Evolutionary conservation across 2,797 vertebrate genomes (phyloP), one percentile per base, ranked within the genome.

Genomic region (Microctenopoma stevenorrisi): DNA sequence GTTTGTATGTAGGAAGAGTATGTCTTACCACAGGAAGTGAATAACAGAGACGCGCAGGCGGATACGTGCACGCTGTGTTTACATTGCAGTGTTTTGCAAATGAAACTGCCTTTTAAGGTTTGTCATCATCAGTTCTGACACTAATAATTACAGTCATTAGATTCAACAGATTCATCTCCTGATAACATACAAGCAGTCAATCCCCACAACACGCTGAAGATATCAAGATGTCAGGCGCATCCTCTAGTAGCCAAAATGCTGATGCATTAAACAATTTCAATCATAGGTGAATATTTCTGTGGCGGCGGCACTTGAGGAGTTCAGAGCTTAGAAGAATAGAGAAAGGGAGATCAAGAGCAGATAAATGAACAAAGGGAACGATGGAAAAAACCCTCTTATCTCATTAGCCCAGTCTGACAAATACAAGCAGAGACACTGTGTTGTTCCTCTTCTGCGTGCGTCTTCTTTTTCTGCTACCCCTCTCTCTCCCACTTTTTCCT

Each of bases 351-450:
- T 14, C 15, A 16, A 10, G 44, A 30, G 52, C 35, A 58, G 65
- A 67, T 64, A 13, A 65, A 71, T 35, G 52, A 71, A 79, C 64
- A 83, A 52, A 74, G 74, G 43, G 14, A 56, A 55, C 72, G 56
- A 61, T 56, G 61, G 30, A 22, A 48, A 59, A 49, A 78, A 56
- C 55, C 70, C 62, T 72, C 74, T 68, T 76, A 76, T 87, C 68
- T 67, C 35, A 49, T 56, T 57, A 65, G 74, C 76, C 77, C 75
- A 30, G 52, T 72, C 66, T 65, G 69, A 79, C 63, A 83, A 82
- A 84, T 46, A 72, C 61, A 65, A 59, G 58, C 74, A 57, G 64
- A 55, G 60, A 78, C 69, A 43, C 48, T 49, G 59, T 69, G 38
- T 53, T 63, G 46, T 53, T 57, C 38, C 64, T 48, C n/a, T 26